These are phyloP conservation scores for Chirona hameri DNA, from an alignment of 2,888 invertebrate genomes.

Conservation along the genomic window DNA sequence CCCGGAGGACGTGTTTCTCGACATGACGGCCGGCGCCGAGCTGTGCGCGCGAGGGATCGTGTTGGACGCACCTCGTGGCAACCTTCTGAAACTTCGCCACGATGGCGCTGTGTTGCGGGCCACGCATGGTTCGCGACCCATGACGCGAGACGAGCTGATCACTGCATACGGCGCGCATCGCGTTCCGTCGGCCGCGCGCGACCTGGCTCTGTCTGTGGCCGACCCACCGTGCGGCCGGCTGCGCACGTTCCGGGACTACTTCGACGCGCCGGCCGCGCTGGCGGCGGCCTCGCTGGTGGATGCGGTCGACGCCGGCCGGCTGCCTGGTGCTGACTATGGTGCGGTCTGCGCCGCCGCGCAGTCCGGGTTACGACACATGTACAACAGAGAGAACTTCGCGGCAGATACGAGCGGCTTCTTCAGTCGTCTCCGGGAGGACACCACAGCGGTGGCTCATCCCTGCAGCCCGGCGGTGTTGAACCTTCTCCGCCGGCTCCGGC, in stretches of 20 bases:
- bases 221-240: slow-evolving; percentile 44
- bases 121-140: slow-evolving; percentile 59
- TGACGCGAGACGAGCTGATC: slow-evolving; percentile 55
- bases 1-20: not conserved
- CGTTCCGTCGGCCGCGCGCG: not conserved
- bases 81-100: slow-evolving; percentile 59
- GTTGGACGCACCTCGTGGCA: slow-evolving; percentile 63
- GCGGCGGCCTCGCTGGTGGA: slow-evolving; percentile 62
- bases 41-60: slow-evolving; percentile 56
- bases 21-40: not conserved
- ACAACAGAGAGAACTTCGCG: slow-evolving; percentile 46
- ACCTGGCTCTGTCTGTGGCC: slow-evolving; percentile 39
- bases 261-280: slow-evolving; percentile 64
- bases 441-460: slow-evolving; percentile 44
- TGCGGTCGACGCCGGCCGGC: slow-evolving; percentile 44
- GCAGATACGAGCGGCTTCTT: slow-evolving; percentile 60
- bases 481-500: slow-evolving; percentile 59
- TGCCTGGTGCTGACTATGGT: slow-evolving; percentile 54
- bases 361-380: slow-evolving; percentile 60
- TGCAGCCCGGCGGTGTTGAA: slow-evolving; percentile 47
- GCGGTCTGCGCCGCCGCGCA: slow-evolving; percentile 63
- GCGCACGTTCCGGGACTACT: slow-evolving; percentile 66
- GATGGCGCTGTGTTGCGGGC: slow-evolving; percentile 62
- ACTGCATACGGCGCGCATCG: slow-evolving; percentile 54
- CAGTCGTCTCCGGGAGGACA: slow-evolving; percentile 43